Evolutionary conservation across 2,113 vertebrate species (phyloP).

Genomic region (Meleagris gallopavo): DNA sequence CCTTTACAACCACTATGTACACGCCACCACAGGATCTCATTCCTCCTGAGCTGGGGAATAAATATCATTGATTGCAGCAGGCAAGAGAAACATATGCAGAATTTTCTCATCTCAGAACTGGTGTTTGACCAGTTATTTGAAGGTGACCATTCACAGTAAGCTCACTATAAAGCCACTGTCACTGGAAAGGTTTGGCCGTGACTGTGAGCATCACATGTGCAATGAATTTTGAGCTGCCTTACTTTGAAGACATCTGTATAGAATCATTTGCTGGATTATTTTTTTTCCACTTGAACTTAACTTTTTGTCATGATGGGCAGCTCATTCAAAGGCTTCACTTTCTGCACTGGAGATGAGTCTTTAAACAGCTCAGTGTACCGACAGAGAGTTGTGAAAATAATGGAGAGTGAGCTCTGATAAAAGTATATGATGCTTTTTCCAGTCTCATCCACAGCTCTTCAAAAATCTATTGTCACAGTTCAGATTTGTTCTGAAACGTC

Average conservation of each 20-base stretch:
- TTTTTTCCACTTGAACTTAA: not conserved
- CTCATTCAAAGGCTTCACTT: not conserved
- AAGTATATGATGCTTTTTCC: not conserved
- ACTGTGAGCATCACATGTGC: rapidly evolving
- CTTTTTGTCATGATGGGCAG: not conserved
- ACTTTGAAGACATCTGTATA: not conserved
- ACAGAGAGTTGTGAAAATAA: rapidly evolving
- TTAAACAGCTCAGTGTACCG: rapidly evolving
- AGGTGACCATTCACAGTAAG: not conserved
- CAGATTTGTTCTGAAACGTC: not conserved
- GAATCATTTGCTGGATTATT: not conserved
- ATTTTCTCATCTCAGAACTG: not conserved
- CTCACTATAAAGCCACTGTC: not conserved
- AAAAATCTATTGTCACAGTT: rapidly evolving
- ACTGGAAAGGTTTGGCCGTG: not conserved
- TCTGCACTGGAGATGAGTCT: not conserved
- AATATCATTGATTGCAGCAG: not conserved
- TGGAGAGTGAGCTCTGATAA: not conserved
- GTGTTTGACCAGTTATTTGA: no score
- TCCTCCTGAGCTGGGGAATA: rapidly evolving
- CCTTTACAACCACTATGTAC: rapidly evolving
- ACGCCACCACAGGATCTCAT: not conserved
- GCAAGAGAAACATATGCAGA: not conserved
- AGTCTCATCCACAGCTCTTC: not conserved
- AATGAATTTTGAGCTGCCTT: not conserved